Conservation (phyloP, 2,797 vertebrate species). For the Bovichtus diacanthus region DNA sequence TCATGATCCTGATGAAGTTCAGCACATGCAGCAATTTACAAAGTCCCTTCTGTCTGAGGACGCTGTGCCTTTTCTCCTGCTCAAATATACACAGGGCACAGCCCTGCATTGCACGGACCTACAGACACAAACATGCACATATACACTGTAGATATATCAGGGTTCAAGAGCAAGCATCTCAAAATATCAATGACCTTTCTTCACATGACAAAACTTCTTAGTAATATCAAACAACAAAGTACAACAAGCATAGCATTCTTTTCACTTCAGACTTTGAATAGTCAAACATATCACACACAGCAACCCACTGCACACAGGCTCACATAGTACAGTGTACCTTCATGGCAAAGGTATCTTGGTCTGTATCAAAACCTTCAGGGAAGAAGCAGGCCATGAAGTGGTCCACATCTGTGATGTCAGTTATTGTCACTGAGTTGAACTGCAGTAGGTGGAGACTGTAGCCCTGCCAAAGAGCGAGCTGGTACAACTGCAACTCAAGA, state of each 20-base stretch:
- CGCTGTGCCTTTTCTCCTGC: slow-evolving; percentile 82
- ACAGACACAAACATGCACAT: slow-evolving; percentile 43
- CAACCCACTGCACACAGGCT: slow-evolving; percentile 5
- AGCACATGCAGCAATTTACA: slow-evolving; percentile 86
- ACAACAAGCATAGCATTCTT: neutral
- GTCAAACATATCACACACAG: slow-evolving; percentile 3
- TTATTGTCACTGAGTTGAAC: slow-evolving; percentile 77
- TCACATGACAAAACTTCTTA: neutral
- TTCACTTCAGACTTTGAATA: neutral
- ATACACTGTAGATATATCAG: neutral
- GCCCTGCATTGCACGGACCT: slow-evolving; percentile 90
- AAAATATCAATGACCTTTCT: slow-evolving; percentile 5
- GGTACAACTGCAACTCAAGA: slow-evolving; percentile 86
- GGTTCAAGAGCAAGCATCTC: slow-evolving; percentile 9
- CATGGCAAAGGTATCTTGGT: slow-evolving; percentile 85
- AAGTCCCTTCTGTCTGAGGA: slow-evolving; percentile 81
- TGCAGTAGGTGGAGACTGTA: slow-evolving; percentile 89
- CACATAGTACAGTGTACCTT: slow-evolving; percentile 69
- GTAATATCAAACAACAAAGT: slow-evolving; percentile 7
- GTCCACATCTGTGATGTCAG: slow-evolving; percentile 83
- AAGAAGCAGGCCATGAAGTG: slow-evolving; percentile 89
- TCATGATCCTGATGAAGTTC: slow-evolving; percentile 87
- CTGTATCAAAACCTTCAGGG: slow-evolving; percentile 86
- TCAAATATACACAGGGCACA: slow-evolving; percentile 89
- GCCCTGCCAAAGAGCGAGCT: slow-evolving; percentile 90